Evolutionary conservation across 2,113 vertebrate species (phyloP), one percentile per base, ranked within the genome.

Genomic region (Labeo catla): DNA sequence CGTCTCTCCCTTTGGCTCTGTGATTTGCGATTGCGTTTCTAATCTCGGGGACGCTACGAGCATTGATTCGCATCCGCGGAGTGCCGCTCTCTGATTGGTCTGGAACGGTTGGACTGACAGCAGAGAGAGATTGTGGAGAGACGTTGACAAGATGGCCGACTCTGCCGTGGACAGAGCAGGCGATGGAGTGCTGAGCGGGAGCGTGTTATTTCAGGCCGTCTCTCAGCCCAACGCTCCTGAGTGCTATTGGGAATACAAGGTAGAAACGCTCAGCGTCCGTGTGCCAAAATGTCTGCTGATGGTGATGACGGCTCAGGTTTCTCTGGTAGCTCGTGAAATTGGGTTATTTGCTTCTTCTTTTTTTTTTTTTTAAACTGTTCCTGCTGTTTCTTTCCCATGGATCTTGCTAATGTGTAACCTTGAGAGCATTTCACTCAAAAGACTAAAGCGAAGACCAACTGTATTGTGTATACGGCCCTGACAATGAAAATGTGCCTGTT

Each of bases 121-220:
- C 59, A 12, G 68, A 0, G 39, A 68, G 84, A 89, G 72, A 85
- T 76, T 39, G 57, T 16, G 66, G 59, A 39, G 77, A 85, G 83
- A 85, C 77, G 81, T 79, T 28, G 84, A 84, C 76, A 87, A 89
- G 86, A 89, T 89, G 86, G 88, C 86, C 52, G 88, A 36, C 72
- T 65, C 61, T 50, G 73, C 70, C 63, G 47, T 72, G 83, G 28
- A 50, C 63, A 2, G 63, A 66, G 16, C 16, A 57, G 16, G 16
- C 19, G n/a, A 19, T 76, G 4, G 72, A 50, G 23, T 84, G 83
- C 83, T 85, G 84, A 88, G 39, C 39, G 39, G 5, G 39, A 39
- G 79, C n/a, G 76, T 47, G 49, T 81, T 84, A 50, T 81, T 76
- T 50, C 45, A 68, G 54, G 1, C 28, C 2, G 49, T 16, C 54